phyloP scores from a whole-genome alignment of 1,140 invertebrate species.

The Drosophila athabasca region DNA sequence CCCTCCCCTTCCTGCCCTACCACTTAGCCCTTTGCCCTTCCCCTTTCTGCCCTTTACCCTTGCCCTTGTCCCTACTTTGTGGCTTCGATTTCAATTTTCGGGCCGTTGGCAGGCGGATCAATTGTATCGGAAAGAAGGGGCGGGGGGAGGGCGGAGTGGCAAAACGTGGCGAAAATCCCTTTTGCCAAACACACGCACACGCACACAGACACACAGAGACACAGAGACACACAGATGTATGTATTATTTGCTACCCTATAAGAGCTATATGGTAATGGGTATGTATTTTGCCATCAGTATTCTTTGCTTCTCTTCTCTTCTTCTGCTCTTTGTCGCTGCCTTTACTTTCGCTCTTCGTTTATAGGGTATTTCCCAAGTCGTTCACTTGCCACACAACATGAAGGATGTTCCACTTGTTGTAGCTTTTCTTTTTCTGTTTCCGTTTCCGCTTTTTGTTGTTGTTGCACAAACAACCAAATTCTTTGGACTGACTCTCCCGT shows the following conservation, averaged over 20 bases:
- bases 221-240: slow-evolving; percentile 4
- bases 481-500: slow-evolving; percentile 16
- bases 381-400: too few species aligned
- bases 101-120: slow-evolving; percentile 41
- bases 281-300: too few species aligned
- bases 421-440: too few species aligned
- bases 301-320: too few species aligned
- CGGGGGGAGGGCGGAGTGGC: too few species aligned
- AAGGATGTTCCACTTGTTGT: background rate
- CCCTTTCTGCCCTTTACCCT: background rate
- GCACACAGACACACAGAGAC: too few species aligned
- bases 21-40: slow-evolving; percentile 1
- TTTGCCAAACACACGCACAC: slow-evolving; percentile 41
- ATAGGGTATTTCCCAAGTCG: too few species aligned
- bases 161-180: slow-evolving; percentile 25
- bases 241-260: slow-evolving; percentile 20
- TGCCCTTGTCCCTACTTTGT: slow-evolving; percentile 54
- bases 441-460: background rate
- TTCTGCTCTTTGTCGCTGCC: too few species aligned
- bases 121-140: too few species aligned
- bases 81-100: slow-evolving; percentile 76
- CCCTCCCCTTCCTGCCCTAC: too few species aligned
- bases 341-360: too few species aligned
- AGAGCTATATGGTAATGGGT: too few species aligned
- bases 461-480: slow-evolving; percentile 24